A percentile compares a stretch with the other conserved stretches of the same genome.
Evolutionary conservation across 1,140 invertebrate genomes (phyloP).

Genomic region (Helicoverpa zea): DNA sequence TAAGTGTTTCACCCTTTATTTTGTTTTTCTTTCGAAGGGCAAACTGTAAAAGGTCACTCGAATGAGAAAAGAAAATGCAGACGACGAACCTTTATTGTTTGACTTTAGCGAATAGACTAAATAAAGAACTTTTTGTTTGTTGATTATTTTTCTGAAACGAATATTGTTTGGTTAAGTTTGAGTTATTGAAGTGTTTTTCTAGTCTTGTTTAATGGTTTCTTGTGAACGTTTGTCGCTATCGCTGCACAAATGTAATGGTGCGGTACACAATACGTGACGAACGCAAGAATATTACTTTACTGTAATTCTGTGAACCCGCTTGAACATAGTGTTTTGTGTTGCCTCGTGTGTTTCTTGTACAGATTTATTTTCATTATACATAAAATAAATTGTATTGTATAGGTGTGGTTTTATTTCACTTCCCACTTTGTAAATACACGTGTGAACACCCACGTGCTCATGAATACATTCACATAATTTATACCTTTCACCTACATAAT

Average conservation of each 20-base stretch:
- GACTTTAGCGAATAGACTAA: neutral
- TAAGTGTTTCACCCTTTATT: neutral
- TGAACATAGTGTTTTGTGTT: slow-evolving; percentile 28
- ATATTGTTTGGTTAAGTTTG: slow-evolving; percentile 18
- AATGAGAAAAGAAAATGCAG: neutral
- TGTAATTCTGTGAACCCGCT: slow-evolving; percentile 37
- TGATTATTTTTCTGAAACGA: neutral
- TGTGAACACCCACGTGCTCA: too few relatives aligned
- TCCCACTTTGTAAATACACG: neutral
- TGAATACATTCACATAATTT: too few relatives aligned
- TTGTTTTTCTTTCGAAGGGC: neutral
- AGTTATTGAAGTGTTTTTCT: neutral
- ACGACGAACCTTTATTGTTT: neutral
- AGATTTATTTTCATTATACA: slow-evolving; percentile 59
- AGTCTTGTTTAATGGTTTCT: neutral
- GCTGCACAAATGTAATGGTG: slow-evolving; percentile 38
- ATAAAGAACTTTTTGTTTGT: neutral
- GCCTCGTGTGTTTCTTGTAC: slow-evolving; percentile 40
- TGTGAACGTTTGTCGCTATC: slow-evolving; percentile 22
- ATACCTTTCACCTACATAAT: too few relatives aligned
- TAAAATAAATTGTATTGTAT: slow-evolving; percentile 66
- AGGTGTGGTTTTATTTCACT: slow-evolving; percentile 56
- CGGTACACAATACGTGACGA: slow-evolving; percentile 1
- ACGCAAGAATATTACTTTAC: slow-evolving; percentile 24
- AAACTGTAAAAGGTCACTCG: neutral